These are phyloP conservation scores for Cryptophagus acutangulus DNA, from an alignment of 2,888 invertebrate species.

Conservation along the genomic window DNA sequence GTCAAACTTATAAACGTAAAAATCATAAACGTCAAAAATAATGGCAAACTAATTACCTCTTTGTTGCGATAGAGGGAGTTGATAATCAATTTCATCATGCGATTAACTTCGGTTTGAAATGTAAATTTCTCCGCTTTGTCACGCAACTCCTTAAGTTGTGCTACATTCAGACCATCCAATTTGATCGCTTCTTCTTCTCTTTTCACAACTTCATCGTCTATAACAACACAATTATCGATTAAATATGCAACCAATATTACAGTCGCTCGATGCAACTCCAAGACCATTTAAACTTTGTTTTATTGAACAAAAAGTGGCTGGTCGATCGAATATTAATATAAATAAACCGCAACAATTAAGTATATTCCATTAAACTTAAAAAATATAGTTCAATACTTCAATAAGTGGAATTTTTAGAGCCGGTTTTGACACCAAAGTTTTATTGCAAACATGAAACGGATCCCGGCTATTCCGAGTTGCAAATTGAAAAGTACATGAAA, in stretches of 20 bases:
- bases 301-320: constrained; percentile 30
- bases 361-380: constrained; percentile 5
- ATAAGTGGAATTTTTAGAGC: no score
- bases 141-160: constrained; percentile 86
- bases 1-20: constrained; percentile 1
- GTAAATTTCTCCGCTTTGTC: constrained; percentile 83
- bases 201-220: constrained; percentile 83
- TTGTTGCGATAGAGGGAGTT: constrained; percentile 99
- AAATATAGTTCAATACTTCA: no score
- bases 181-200: constrained; percentile 96
- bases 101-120: constrained; percentile 98
- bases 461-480: constrained; percentile 22
- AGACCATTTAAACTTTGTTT: constrained; percentile 42
- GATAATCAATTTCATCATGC: constrained; percentile 99
- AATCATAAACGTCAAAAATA: not conserved
- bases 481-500: constrained; percentile 28
- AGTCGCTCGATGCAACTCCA: no score
- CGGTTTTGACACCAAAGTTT: constrained; percentile 40
- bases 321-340: constrained; percentile 33
- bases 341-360: constrained; percentile 24
- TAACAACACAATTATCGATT: constrained; percentile 13
- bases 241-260: no score
- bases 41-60: constrained; percentile 64
- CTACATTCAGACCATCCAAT: constrained; percentile 89
- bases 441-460: constrained; percentile 31